A percentile compares a stretch with the other conserved stretches of the same genome.
Evolutionary conservation across 2,797 vertebrate species (phyloP).

Genomic region (Hoplostethus mediterraneus): DNA sequence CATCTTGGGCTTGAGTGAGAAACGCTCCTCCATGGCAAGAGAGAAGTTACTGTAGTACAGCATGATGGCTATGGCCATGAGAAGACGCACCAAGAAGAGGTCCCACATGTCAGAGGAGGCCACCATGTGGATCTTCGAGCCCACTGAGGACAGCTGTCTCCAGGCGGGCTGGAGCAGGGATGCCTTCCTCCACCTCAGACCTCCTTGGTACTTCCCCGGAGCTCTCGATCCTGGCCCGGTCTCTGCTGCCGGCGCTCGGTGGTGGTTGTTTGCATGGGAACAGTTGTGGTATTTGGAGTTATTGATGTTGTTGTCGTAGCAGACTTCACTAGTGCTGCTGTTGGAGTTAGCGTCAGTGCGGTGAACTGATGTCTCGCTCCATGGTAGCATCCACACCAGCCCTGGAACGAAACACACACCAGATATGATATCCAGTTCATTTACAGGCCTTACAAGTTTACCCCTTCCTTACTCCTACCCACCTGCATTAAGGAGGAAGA

Average conservation of each 20-base stretch:
- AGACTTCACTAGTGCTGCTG: conserved; percentile 51
- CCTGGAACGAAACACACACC: conserved; percentile 75
- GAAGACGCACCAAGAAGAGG: conserved; percentile 90
- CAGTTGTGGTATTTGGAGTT: conserved; percentile 63
- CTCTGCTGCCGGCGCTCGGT: background rate
- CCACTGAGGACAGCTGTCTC: conserved; percentile 83
- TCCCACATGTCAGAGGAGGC: conserved; percentile 92
- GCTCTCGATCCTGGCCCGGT: background rate
- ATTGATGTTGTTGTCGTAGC: conserved; percentile 52
- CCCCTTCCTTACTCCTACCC: background rate
- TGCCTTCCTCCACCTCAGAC: conserved; percentile 52
- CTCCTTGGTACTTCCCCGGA: conserved; percentile 8
- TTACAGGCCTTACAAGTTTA: background rate
- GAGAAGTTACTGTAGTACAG: conserved; percentile 96
- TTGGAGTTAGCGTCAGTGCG: conserved; percentile 63
- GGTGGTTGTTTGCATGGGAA: conserved; percentile 49
- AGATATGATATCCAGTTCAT: background rate
- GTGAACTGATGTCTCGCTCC: conserved; percentile 76
- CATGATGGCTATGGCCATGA: conserved; percentile 94
- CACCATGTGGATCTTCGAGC: conserved; percentile 86
- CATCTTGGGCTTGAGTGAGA: conserved; percentile 88
- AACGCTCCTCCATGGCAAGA: conserved; percentile 95
- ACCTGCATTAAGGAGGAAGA: conserved; percentile 95
- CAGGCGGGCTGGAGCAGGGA: conserved; percentile 74
- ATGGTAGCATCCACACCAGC: conserved; percentile 92